Conservation (phyloP, 1,140 invertebrate genomes). For the Pachypeltis micranthus region DNA sequence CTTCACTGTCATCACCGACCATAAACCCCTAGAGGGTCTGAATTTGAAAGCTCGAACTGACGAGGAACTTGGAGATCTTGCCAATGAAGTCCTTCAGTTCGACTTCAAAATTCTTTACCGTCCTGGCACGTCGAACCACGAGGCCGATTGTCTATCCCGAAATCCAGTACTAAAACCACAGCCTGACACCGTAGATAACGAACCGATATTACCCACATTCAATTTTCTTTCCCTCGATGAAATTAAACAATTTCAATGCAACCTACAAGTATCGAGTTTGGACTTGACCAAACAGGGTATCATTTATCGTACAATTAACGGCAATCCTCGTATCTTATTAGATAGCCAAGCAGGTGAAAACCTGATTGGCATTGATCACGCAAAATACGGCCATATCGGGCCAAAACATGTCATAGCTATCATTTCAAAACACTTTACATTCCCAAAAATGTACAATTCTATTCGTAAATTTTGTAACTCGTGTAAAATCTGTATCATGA, state of each 20-base stretch:
- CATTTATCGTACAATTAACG: slow-evolving; percentile 13
- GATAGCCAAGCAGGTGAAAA: slow-evolving; percentile 7
- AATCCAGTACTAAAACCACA: slow-evolving; percentile 16
- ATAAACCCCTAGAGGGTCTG: slow-evolving; percentile 23
- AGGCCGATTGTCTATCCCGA: slow-evolving; percentile 12
- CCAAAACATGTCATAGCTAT: slow-evolving; percentile 1
- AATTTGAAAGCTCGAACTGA: slow-evolving; percentile 21
- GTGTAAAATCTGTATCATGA: slow-evolving; percentile 21
- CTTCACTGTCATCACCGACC: slow-evolving; percentile 21
- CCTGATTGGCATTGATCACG: slow-evolving; percentile 15
- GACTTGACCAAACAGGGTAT: slow-evolving; percentile 9
- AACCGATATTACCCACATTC: slow-evolving; percentile 6
- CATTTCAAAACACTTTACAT: slow-evolving; percentile 16
- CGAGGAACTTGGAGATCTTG: slow-evolving; percentile 18
- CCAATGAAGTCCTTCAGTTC: slow-evolving; percentile 18
- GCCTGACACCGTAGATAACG: slow-evolving; percentile 12
- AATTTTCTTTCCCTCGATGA: neutral
- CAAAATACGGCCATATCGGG: slow-evolving; percentile 15
- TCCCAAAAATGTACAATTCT: slow-evolving; percentile 13
- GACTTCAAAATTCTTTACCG: slow-evolving; percentile 17
- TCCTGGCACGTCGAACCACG: slow-evolving; percentile 11
- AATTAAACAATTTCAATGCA: slow-evolving; percentile 10
- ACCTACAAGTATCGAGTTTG: slow-evolving; percentile 11
- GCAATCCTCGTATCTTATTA: slow-evolving; percentile 11
- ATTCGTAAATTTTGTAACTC: slow-evolving; percentile 18